Evolutionary conservation across 2,888 invertebrate species (phyloP).

Genomic region (Augiades crinisus): DNA sequence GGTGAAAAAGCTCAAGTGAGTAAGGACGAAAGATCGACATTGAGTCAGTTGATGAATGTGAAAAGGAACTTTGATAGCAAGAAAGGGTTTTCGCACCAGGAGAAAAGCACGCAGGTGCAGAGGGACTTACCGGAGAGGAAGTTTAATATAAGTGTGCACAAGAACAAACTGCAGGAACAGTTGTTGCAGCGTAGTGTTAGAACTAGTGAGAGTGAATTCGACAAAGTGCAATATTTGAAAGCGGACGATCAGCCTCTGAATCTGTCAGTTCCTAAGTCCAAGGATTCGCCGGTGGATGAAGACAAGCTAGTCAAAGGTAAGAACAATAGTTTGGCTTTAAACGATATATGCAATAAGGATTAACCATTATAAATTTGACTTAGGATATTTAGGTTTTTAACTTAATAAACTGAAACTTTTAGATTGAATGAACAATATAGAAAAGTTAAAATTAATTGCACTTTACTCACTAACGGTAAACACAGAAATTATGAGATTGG

Average conservation of each 20-base stretch:
- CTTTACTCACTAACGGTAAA: too few species aligned
- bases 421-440: too few species aligned
- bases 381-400: too few species aligned
- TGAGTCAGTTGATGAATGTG: constrained; percentile 60
- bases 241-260: constrained; percentile 80
- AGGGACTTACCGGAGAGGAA: constrained; percentile 52
- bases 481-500: too few species aligned
- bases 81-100: constrained; percentile 40
- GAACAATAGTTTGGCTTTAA: too few species aligned
- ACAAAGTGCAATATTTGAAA: constrained; percentile 51
- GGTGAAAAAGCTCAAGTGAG: constrained; percentile 38
- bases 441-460: too few species aligned
- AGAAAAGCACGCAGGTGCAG: constrained; percentile 67
- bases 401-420: too few species aligned
- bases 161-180: constrained; percentile 70
- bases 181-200: constrained; percentile 62
- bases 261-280: constrained; percentile 80
- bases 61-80: constrained; percentile 59
- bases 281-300: constrained; percentile 59
- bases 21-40: constrained; percentile 41
- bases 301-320: constrained; percentile 61
- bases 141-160: constrained; percentile 56
- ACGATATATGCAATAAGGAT: too few species aligned
- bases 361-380: too few species aligned
- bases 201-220: constrained; percentile 62